Evolutionary conservation across 2,797 vertebrate genomes (phyloP).

Genomic region (Alauda arvensis): DNA sequence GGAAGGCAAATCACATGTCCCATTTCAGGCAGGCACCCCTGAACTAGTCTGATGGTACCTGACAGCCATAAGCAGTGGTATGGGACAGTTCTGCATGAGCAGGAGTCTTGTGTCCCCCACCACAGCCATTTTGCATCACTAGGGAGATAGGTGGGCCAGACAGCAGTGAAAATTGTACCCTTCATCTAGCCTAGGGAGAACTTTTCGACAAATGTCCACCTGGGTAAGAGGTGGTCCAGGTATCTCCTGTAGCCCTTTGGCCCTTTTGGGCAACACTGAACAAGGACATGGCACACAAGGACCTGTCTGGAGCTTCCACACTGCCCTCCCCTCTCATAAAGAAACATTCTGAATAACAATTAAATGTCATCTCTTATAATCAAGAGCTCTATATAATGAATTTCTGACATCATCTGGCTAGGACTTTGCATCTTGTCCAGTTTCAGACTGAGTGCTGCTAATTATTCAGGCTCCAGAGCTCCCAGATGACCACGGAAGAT

Average conservation of each 20-base stretch:
- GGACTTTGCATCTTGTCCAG: neutral
- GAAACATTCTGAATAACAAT: neutral
- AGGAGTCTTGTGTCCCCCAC: neutral
- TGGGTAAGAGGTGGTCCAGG: accelerated
- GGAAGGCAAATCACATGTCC: neutral
- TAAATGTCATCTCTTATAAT: neutral
- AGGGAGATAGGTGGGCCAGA: neutral
- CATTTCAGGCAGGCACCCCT: neutral
- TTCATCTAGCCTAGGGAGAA: neutral
- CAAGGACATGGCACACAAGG: neutral
- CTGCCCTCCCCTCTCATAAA: neutral
- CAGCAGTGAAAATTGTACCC: neutral
- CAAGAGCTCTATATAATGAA: neutral
- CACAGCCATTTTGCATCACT: neutral
- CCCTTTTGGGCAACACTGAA: neutral
- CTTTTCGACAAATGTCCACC: neutral
- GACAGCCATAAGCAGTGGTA: neutral
- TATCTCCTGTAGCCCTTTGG: neutral
- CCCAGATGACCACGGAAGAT: neutral
- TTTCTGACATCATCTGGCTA: neutral
- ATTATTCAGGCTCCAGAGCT: neutral
- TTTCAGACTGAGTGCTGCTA: neutral
- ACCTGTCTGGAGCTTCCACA: neutral
- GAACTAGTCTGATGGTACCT: neutral
- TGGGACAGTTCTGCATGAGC: neutral